Evolutionary conservation across 2,888 invertebrate genomes (phyloP).

Genomic region (Rotaria magnacalcarata): DNA sequence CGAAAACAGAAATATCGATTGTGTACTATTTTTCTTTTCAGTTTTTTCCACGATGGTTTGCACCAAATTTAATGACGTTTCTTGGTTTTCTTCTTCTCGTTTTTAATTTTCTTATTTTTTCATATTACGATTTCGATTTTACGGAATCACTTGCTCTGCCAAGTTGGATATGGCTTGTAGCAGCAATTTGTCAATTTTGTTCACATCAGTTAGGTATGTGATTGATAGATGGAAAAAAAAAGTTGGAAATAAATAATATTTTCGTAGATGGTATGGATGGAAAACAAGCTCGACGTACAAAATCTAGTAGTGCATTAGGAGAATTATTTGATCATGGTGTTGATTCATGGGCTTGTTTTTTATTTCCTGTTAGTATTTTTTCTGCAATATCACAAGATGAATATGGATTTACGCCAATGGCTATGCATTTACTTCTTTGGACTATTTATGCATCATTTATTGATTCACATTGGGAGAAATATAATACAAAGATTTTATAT

Average conservation of each 20-base stretch:
- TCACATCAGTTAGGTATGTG: slow-evolving; percentile 83
- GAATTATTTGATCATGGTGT: slow-evolving; percentile 97
- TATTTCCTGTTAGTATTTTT: slow-evolving; percentile 87
- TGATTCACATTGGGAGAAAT: slow-evolving; percentile 97
- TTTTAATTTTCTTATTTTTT: slow-evolving; percentile 77
- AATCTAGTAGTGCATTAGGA: slow-evolving; percentile 85
- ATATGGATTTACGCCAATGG: slow-evolving; percentile 70
- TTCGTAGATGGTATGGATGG: slow-evolving; percentile 87
- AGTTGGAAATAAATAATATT: background rate
- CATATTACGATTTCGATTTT: slow-evolving; percentile 83
- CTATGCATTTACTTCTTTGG: slow-evolving; percentile 84
- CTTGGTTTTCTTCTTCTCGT: slow-evolving; percentile 87
- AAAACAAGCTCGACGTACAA: slow-evolving; percentile 91
- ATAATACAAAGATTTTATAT: slow-evolving; percentile 85
- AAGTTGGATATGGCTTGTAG: slow-evolving; percentile 79
- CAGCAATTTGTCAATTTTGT: slow-evolving; percentile 82
- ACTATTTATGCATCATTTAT: slow-evolving; percentile 91
- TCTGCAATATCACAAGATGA: slow-evolving; percentile 82
- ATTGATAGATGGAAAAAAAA: too few species aligned
- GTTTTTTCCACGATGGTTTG: slow-evolving; percentile 76
- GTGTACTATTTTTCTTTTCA: background rate
- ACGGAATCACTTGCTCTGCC: slow-evolving; percentile 77
- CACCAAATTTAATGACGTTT: slow-evolving; percentile 92
- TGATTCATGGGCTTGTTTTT: slow-evolving; percentile 89
- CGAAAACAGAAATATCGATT: too few species aligned